Conservation (phyloP, 1,140 invertebrate species). For the Magallana ariakensis region DNA sequence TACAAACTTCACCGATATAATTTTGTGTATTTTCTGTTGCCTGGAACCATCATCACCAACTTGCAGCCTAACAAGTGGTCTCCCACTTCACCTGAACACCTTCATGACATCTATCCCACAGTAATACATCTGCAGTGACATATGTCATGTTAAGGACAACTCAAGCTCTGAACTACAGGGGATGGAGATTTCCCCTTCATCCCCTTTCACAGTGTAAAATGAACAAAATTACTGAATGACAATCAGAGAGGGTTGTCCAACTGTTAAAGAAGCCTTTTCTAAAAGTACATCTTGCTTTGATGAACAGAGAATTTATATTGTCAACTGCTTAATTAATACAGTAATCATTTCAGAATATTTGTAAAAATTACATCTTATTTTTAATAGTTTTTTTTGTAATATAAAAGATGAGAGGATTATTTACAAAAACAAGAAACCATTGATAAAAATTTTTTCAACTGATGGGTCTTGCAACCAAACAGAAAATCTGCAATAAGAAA, state of each 20-base stretch:
- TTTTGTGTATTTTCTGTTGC: not conserved
- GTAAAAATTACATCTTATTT: too few relatives aligned
- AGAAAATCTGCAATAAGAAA: too few relatives aligned
- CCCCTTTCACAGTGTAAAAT: not conserved
- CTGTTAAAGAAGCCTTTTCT: not conserved
- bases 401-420: too few relatives aligned
- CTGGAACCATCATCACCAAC: not conserved
- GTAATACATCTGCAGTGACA: not conserved
- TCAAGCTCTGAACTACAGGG: slow-evolving; percentile 2
- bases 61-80: not conserved
- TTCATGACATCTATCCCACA: not conserved
- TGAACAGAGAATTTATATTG: too few relatives aligned
- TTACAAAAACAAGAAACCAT: too few relatives aligned
- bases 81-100: not conserved
- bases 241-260: not conserved
- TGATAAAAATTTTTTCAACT: too few relatives aligned
- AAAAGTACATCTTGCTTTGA: too few relatives aligned
- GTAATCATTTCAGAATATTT: too few relatives aligned
- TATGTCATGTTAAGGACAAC: not conserved
- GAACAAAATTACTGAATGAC: not conserved
- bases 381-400: too few relatives aligned
- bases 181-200: slow-evolving; percentile 1
- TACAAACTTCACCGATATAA: too few relatives aligned
- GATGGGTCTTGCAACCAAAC: too few relatives aligned
- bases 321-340: too few relatives aligned